phyloP scores from a whole-genome alignment of 2,888 invertebrate species.

The Heliconius hortense region DNA sequence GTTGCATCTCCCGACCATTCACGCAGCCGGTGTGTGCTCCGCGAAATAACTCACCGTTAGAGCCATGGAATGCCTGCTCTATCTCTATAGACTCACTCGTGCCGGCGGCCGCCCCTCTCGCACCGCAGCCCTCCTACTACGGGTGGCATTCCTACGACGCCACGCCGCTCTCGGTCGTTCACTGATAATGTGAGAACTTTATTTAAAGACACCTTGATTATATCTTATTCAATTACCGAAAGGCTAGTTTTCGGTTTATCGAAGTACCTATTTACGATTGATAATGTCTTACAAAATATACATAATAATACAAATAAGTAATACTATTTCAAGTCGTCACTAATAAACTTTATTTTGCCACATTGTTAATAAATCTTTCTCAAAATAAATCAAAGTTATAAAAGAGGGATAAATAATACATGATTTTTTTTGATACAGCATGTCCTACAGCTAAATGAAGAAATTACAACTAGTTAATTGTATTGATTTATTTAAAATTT shows the following conservation, averaged over 20 bases:
- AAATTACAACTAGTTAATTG: background rate
- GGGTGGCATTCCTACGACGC: constrained; percentile 49
- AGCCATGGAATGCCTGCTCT: constrained; percentile 76
- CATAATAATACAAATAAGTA: background rate
- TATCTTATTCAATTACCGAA: constrained; percentile 44
- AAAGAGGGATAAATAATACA: no score
- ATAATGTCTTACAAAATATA: background rate
- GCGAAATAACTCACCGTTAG: constrained; percentile 81
- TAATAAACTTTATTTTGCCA: background rate
- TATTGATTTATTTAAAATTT: background rate
- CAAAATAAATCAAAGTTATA: background rate
- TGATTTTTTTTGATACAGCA: background rate
- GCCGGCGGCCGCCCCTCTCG: constrained; percentile 22
- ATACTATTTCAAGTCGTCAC: background rate
- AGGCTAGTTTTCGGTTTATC: constrained; percentile 25
- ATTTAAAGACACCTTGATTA: constrained; percentile 46
- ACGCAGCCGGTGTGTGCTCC: constrained; percentile 66
- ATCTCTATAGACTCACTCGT: constrained; percentile 59
- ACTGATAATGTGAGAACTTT: constrained; percentile 55
- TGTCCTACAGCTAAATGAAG: background rate
- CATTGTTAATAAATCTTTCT: background rate
- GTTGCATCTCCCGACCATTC: constrained; percentile 78
- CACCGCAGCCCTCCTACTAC: constrained; percentile 41
- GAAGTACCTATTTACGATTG: background rate
- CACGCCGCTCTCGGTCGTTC: constrained; percentile 50